Evolutionary conservation across 2,797 vertebrate species (phyloP).

Genomic region (Malurus splendens): DNA sequence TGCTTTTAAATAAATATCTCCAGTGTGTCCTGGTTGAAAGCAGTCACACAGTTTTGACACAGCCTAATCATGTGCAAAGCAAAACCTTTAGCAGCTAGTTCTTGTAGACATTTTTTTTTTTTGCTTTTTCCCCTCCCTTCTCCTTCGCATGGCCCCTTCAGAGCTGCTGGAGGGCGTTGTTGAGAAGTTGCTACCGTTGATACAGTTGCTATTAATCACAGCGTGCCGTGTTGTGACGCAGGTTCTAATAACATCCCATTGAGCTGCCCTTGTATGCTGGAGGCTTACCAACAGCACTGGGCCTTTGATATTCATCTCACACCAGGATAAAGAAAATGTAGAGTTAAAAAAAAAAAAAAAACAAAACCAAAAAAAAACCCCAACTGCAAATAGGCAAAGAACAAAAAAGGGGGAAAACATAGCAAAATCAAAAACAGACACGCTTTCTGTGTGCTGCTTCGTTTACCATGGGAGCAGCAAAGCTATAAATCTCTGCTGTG

Average conservation of each 20-base stretch:
- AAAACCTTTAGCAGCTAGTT: neutral
- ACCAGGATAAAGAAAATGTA: conserved; percentile 84
- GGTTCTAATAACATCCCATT: conserved; percentile 79
- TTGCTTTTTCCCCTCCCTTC: neutral
- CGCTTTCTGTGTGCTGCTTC: conserved; percentile 76
- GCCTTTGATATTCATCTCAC: conserved; percentile 90
- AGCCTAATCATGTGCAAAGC: conserved; percentile 2
- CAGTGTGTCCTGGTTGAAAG: neutral
- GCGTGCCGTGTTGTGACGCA: conserved; percentile 74
- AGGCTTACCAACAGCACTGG: conserved; percentile 76
- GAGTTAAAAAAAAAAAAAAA: conserved; percentile 65
- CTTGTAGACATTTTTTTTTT: neutral
- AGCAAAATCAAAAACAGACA: conserved; percentile 86
- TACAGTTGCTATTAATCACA: conserved; percentile 77
- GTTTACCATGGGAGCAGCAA: conserved; percentile 82
- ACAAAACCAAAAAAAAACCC: conserved; percentile 54
- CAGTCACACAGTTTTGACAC: neutral
- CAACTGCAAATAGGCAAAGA: conserved; percentile 71
- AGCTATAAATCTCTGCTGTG: conserved; percentile 79
- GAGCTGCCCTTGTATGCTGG: conserved; percentile 80
- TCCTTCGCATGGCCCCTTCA: conserved; percentile 42
- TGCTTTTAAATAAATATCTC: conserved; percentile 31
- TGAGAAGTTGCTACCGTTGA: conserved; percentile 67
- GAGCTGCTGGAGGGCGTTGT: conserved; percentile 65
- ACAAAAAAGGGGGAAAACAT: conserved; percentile 72